Evolutionary conservation across 2,797 vertebrate genomes (phyloP), one percentile per base, ranked within the genome.

Genomic region (Trachurus trachurus): DNA sequence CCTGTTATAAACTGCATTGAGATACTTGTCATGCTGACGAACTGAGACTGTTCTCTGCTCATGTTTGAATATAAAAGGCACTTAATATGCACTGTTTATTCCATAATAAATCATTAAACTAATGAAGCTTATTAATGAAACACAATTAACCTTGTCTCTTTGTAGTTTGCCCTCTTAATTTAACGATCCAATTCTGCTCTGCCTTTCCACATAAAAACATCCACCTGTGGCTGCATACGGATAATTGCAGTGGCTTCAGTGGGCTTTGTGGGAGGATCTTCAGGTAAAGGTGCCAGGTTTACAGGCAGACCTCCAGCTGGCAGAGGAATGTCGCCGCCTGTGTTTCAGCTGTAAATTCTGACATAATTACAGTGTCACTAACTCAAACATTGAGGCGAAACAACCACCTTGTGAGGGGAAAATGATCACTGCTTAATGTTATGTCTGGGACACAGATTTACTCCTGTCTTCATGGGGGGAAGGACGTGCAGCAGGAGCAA

Each of bases 321-420:
- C 83, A 78, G 72, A 90, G 92, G 94, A 95, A 95, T 95, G 93
- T 91, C 91, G 89, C 90, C 91, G 84, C 89, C 93, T 92, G 88
- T 92, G 87, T 93, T 94, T 93, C 89, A 91, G 91, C 86, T 84
- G 90, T 93, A 92, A 92, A 94, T 85, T 81, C 88, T 87, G 74
- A 81, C 87, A 82, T 95, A 94, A 96, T 96, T 95, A 96, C 84
- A 95, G 93, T 90, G 93, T 84, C 89, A 88, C 90, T 87, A 65
- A 85, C 88, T 93, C 86, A 89, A 83, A 89, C 83, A 84, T 69
- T 58, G 81, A 90, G 89, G 87, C 72, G 81, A 94, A 95, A 94
- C 92, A 92, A 93, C 90, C 92, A 94, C 91, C 90, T 91, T 87
- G 84, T 3, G 0, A 62, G 71, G 78, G 71, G 90, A 87, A 90